These are phyloP conservation scores for Otolemur garnettii DNA, from an alignment of 2,113 vertebrate genomes.

Conservation along the genomic window DNA sequence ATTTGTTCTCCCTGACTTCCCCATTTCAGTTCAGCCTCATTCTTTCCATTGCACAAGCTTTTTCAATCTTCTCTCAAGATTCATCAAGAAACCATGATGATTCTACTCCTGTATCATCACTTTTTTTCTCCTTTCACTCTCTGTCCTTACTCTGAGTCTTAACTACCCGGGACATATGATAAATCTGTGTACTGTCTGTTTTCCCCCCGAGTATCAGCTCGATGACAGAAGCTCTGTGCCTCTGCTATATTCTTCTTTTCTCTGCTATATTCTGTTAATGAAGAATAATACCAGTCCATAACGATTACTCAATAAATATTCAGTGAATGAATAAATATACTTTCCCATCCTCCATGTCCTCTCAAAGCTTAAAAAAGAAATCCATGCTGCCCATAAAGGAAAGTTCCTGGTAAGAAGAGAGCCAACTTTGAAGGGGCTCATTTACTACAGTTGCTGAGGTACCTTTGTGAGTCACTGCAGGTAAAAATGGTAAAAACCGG, in stretches of 20 bases:
- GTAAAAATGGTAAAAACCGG: background rate
- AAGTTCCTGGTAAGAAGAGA: background rate
- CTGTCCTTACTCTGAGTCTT: background rate
- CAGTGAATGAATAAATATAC: conserved; percentile 1
- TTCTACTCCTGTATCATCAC: background rate
- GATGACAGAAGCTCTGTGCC: background rate
- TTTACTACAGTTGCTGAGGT: conserved; percentile 4
- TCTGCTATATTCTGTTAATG: background rate
- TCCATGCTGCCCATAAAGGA: background rate
- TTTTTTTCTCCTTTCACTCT: background rate
- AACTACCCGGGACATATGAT: background rate
- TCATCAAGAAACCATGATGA: background rate
- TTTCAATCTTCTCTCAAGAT: background rate
- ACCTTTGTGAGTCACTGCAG: background rate
- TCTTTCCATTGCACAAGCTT: background rate
- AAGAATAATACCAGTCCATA: background rate
- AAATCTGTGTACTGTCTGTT: background rate
- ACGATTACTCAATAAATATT: conserved; percentile 5
- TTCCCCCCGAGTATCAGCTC: background rate
- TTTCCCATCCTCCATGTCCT: background rate
- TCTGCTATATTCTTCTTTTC: too few species aligned
- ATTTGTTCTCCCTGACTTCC: background rate
- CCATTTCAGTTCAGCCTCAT: background rate
- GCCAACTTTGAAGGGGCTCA: conserved; percentile 26
- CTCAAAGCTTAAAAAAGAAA: conserved; percentile 57